phyloP scores from a whole-genome alignment of 2,797 vertebrate species.

The Tolypeutes matacus region DNA sequence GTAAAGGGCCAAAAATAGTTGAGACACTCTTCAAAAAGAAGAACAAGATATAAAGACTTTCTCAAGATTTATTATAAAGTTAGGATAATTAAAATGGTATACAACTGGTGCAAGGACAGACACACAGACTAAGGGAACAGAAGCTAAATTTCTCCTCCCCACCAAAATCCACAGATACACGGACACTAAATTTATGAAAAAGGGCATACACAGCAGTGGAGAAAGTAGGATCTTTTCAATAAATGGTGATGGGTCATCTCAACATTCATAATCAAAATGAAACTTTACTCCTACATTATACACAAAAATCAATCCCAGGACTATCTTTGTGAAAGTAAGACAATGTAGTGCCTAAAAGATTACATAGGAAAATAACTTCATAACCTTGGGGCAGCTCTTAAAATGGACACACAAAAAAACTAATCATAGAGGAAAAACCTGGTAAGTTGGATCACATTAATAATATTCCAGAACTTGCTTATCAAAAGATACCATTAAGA shows the following conservation, averaged over 20 bases:
- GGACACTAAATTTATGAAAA: not conserved
- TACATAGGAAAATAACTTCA: not conserved
- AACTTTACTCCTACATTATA: not conserved
- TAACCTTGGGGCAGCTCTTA: not conserved
- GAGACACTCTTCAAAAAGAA: not conserved
- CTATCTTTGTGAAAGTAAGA: not conserved
- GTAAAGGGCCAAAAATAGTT: constrained; percentile 35
- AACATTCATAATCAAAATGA: not conserved
- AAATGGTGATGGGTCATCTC: not conserved
- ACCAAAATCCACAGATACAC: not conserved
- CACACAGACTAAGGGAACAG: not conserved
- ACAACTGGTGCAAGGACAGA: not conserved
- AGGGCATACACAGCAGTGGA: not conserved
- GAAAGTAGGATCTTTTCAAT: not conserved
- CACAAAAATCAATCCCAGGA: not conserved
- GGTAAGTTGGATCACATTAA: not conserved
- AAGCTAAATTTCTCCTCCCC: not conserved
- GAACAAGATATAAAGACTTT: constrained; percentile 10
- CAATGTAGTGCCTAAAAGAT: not conserved
- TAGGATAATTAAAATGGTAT: not conserved
- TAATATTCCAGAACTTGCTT: not conserved
- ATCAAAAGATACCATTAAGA: not conserved
- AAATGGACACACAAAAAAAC: not conserved
- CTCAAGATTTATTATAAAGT: not conserved
- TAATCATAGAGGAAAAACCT: not conserved